phyloP scores from a whole-genome alignment of 2,888 invertebrate species.

The Dromius quadrimaculatus region DNA sequence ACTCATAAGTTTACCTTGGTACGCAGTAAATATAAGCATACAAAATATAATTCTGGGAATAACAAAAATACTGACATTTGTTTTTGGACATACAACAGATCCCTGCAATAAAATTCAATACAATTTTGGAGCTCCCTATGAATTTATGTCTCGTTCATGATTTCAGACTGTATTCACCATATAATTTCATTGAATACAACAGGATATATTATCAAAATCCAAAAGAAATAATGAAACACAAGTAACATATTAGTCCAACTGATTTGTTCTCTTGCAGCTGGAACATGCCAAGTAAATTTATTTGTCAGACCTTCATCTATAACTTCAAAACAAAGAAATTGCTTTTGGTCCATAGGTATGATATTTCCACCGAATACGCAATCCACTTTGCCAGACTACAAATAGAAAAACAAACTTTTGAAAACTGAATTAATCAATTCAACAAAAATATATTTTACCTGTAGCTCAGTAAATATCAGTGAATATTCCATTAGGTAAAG shows the following conservation, averaged over 20 bases:
- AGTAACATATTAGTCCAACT: not conserved
- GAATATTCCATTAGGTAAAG: slow-evolving; percentile 66
- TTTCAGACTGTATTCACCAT: slow-evolving; percentile 12
- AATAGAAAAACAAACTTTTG: no score
- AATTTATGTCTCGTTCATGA: not conserved
- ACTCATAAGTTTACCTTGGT: slow-evolving; percentile 5
- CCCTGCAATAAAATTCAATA: not conserved
- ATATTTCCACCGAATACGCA: no score
- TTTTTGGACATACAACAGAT: not conserved
- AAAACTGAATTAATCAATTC: no score
- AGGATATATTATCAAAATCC: not conserved
- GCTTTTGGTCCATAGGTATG: no score
- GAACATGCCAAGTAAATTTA: not conserved
- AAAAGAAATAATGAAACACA: not conserved
- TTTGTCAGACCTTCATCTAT: not conserved
- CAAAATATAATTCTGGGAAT: not conserved
- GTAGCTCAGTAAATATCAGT: slow-evolving; percentile 54
- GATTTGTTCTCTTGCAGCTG: not conserved
- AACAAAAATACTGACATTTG: not conserved
- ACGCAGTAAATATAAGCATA: not conserved
- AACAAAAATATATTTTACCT: no score
- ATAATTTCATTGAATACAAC: slow-evolving; percentile 3
- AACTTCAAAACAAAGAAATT: not conserved
- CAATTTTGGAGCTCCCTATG: no score
- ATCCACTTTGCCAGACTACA: no score